Evolutionary conservation across 2,888 invertebrate genomes (phyloP).

Genomic region (Cephalotes varians): DNA sequence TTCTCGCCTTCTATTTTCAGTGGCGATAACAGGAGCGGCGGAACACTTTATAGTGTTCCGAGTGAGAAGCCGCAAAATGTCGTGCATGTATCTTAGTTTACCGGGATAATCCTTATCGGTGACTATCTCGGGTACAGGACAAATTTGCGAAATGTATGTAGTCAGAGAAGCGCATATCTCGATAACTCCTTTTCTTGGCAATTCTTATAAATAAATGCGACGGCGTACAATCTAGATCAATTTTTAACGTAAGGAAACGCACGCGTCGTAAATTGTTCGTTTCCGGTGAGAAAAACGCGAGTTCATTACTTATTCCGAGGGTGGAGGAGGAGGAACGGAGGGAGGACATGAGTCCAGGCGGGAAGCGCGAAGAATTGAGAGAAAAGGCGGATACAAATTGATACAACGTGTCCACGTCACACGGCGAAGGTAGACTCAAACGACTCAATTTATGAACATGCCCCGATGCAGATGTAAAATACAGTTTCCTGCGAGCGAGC

Average conservation of each 20-base stretch:
- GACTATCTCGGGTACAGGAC: background rate
- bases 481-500: constrained; percentile 13
- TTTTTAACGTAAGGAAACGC: background rate
- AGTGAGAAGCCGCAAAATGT: background rate
- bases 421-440: background rate
- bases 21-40: constrained; percentile 7
- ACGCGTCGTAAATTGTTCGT: constrained; percentile 19
- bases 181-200: too few relatives aligned
- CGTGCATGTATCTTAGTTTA: background rate
- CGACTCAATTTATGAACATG: constrained; percentile 27
- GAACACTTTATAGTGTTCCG: background rate
- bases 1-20: constrained; percentile 30
- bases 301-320: background rate
- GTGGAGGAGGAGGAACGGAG: too few relatives aligned
- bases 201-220: background rate
- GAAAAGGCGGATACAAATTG: background rate
- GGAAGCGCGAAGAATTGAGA: background rate
- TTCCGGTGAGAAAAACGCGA: constrained; percentile 28
- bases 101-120: background rate
- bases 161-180: background rate
- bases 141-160: background rate
- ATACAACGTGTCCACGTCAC: background rate
- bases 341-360: background rate
- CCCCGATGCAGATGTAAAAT: constrained; percentile 39
- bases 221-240: background rate